phyloP scores from a whole-genome alignment of 2,113 vertebrate species.

The Engraulis encrasicolus region DNA sequence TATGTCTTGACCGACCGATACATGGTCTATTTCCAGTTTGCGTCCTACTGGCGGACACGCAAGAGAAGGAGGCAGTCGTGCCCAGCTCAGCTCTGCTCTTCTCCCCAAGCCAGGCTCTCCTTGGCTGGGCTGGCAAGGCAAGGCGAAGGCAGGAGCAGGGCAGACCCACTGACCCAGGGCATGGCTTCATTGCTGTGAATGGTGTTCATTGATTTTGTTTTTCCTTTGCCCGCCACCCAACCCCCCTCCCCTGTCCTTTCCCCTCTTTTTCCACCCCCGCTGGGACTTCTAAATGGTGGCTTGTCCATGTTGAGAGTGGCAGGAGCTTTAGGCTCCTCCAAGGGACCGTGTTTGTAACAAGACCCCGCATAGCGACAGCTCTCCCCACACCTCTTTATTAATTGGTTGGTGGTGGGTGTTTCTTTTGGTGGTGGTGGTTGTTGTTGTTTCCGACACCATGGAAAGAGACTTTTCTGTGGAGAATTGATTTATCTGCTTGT shows the following conservation, averaged over 20 bases:
- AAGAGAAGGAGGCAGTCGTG: too few relatives aligned
- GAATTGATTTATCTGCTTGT: constrained; percentile 21
- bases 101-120: neutral
- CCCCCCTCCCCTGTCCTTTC: too few relatives aligned
- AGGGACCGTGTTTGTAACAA: constrained; percentile 2
- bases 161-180: neutral
- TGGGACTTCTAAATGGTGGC: constrained; percentile 7
- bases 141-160: too few relatives aligned
- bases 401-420: constrained; percentile 22
- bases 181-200: constrained; percentile 3
- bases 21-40: too few relatives aligned
- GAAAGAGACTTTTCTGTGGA: neutral
- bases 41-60: too few relatives aligned
- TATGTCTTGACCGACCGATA: too few relatives aligned
- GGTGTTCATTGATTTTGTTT: constrained; percentile 15
- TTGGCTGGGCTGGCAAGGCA: neutral
- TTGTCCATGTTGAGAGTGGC: neutral
- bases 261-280: constrained; percentile 7
- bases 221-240: neutral
- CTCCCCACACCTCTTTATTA: constrained; percentile 5
- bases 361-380: neutral
- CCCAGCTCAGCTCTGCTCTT: neutral
- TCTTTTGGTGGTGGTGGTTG: neutral
- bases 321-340: neutral
- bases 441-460: neutral